A percentile compares a stretch with the other conserved stretches of the same genome.
Evolutionary conservation across 2,113 vertebrate genomes (phyloP).

Genomic region (Mystacornis crossleyi): DNA sequence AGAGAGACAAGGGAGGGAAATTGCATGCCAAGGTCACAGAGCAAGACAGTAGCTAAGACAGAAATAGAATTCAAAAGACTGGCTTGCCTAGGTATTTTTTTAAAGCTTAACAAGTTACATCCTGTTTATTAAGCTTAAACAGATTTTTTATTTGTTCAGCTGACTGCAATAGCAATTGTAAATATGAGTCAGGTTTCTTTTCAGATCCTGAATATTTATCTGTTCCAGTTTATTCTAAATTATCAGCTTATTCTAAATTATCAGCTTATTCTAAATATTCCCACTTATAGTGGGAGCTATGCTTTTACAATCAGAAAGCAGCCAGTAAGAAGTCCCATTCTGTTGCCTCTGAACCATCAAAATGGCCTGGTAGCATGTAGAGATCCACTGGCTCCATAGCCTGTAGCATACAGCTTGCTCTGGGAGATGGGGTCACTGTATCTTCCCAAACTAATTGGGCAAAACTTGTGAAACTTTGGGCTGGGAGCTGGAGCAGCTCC

Average conservation of each 20-base stretch:
- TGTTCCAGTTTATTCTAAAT: background rate
- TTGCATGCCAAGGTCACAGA: conserved; percentile 33
- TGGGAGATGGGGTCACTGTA: accelerated
- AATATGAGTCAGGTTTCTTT: background rate
- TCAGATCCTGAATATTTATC: background rate
- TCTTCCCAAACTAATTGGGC: background rate
- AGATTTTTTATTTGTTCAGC: conserved; percentile 20
- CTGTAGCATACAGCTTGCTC: background rate
- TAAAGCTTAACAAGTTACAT: background rate
- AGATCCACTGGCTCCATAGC: background rate
- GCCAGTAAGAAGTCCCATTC: accelerated
- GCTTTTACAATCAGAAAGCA: background rate
- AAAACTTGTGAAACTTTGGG: background rate
- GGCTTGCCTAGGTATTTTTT: background rate
- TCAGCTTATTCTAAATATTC: background rate
- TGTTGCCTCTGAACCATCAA: background rate
- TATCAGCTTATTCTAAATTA: background rate
- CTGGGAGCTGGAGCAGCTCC: background rate
- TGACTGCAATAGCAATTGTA: background rate
- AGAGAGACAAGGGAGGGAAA: conserved; percentile 38
- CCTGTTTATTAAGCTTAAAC: conserved; percentile 39
- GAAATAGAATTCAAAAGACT: conserved; percentile 22
- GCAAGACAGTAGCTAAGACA: conserved; percentile 41
- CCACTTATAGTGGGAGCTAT: background rate
- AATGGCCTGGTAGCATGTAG: background rate